Evolutionary conservation across 2,888 invertebrate genomes (phyloP).

Genomic region (Dryobotodes eremita): DNA sequence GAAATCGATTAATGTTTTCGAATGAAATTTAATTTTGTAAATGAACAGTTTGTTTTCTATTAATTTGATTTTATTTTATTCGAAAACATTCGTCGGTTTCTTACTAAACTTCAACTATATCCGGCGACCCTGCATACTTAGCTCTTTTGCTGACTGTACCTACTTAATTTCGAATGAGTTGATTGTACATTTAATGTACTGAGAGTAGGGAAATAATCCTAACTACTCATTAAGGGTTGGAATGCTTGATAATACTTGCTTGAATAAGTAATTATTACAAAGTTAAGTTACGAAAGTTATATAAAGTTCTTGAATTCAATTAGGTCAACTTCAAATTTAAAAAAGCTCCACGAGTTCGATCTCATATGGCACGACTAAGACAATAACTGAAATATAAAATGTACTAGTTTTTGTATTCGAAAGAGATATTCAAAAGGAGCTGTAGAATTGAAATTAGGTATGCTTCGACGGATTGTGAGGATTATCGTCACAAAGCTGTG

Average conservation of each 20-base stretch:
- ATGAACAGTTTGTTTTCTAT: no score
- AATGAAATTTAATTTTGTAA: no score
- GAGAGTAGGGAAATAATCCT: neutral
- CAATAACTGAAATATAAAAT: constrained; percentile 67
- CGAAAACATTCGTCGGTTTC: no score
- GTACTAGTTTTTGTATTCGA: constrained; percentile 51
- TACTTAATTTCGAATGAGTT: constrained; percentile 3
- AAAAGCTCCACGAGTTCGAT: constrained; percentile 34
- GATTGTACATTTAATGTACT: neutral
- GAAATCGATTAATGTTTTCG: no score
- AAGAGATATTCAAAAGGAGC: constrained; percentile 61
- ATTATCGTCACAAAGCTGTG: constrained; percentile 70
- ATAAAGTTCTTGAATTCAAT: constrained; percentile 39
- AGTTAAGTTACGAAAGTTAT: constrained; percentile 11
- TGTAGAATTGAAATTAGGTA: constrained; percentile 39
- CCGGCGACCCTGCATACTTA: no score
- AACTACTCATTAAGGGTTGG: neutral
- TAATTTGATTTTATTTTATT: no score
- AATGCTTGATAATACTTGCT: no score
- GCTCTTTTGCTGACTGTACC: no score
- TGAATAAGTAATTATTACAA: no score
- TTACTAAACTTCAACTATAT: no score
- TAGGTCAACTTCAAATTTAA: constrained; percentile 51
- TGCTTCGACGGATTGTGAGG: constrained; percentile 61
- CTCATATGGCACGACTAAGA: constrained; percentile 48